phyloP scores from a whole-genome alignment of 2,797 vertebrate species.

The Australoheros facetus region DNA sequence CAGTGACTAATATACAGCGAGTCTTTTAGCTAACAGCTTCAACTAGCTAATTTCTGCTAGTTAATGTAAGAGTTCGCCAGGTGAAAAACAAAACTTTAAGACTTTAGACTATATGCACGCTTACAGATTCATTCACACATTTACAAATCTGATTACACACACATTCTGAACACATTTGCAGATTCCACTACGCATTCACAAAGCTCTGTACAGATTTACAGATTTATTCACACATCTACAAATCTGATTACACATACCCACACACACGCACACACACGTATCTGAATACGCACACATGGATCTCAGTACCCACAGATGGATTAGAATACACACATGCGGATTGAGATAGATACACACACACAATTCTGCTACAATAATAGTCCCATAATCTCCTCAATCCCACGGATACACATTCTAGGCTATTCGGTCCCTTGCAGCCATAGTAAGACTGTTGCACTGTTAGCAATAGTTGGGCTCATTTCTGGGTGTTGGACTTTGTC shows the following conservation, averaged over 20 bases:
- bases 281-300: background rate
- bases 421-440: background rate
- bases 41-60: too few species aligned
- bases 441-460: background rate
- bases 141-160: background rate
- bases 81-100: background rate
- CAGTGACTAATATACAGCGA: too few species aligned
- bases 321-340: background rate
- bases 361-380: background rate
- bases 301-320: background rate
- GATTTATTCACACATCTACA: background rate
- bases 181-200: background rate
- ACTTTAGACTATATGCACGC: background rate
- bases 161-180: background rate
- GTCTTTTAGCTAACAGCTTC: too few species aligned
- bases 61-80: background rate
- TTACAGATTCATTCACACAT: background rate
- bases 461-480: background rate
- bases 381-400: background rate
- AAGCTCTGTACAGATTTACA: background rate
- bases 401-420: background rate
- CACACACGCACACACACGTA: too few species aligned
- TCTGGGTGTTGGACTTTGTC: background rate
- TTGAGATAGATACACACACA: background rate
- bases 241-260: too few species aligned